phyloP scores from a whole-genome alignment of 2,113 vertebrate species.

The Mus pahari region DNA sequence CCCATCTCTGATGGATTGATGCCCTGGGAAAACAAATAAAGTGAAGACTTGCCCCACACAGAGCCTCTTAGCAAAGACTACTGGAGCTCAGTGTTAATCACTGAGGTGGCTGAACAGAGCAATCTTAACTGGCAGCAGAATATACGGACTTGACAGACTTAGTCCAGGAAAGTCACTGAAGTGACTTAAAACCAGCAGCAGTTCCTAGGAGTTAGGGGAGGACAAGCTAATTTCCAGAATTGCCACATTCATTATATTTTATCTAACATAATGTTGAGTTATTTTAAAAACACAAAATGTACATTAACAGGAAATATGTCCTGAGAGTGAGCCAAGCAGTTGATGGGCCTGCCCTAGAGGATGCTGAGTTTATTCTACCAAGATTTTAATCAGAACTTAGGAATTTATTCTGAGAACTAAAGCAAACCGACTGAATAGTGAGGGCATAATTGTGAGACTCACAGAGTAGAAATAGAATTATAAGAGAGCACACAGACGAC shows the following conservation, averaged over 20 bases:
- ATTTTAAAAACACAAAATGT: background rate
- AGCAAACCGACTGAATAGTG: background rate
- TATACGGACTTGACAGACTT: background rate
- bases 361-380: background rate
- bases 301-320: background rate
- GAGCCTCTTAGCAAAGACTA: background rate
- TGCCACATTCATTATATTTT: background rate
- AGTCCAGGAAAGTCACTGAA: background rate
- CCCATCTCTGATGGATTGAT: background rate
- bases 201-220: background rate
- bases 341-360: background rate
- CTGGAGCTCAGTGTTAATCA: background rate
- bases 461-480: background rate
- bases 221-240: background rate
- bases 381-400: slow-evolving; percentile 17
- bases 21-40: background rate
- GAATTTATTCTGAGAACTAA: background rate
- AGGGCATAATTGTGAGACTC: background rate
- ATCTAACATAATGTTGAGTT: background rate
- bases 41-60: background rate
- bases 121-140: background rate
- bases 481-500: background rate
- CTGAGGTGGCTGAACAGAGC: background rate
- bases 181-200: background rate
- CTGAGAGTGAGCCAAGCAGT: background rate